A percentile compares a stretch with the other conserved stretches of the same genome.
Conservation (phyloP, 2,888 invertebrate species). For the Agrochola lota region DNA sequence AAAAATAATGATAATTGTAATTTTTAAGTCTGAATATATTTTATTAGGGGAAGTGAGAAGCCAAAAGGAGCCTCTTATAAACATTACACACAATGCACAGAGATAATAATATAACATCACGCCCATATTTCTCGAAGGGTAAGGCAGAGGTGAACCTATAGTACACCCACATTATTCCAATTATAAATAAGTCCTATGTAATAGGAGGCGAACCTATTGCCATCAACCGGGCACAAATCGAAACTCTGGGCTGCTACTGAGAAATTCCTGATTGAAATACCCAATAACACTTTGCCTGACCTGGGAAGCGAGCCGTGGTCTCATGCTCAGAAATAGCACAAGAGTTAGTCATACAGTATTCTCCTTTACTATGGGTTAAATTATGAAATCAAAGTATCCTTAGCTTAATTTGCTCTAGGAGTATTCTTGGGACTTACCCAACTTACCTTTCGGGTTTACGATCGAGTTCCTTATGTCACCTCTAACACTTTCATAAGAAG, state of each 20-base stretch:
- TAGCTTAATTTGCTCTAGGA: not conserved
- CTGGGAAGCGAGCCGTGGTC: not conserved
- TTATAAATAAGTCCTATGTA: too few species aligned
- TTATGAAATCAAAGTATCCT: not conserved
- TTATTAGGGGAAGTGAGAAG: not conserved
- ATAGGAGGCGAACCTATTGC: not conserved
- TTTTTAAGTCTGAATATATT: not conserved
- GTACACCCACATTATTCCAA: too few species aligned
- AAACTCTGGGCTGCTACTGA: not conserved
- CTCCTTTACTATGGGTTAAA: not conserved
- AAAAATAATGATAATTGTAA: not conserved
- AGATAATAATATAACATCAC: not conserved
- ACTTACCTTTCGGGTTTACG: constrained; percentile 38
- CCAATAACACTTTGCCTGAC: not conserved
- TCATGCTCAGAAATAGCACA: not conserved
- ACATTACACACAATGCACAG: not conserved
- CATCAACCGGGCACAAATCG: not conserved
- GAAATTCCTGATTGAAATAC: not conserved
- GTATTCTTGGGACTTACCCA: not conserved
- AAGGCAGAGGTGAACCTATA: not conserved
- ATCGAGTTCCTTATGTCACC: constrained; percentile 81
- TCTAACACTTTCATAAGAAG: constrained; percentile 79
- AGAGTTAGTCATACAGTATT: not conserved
- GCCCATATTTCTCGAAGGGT: too few species aligned
- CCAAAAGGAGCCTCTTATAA: not conserved